Percentiles rank a stretch among this genome's conserved stretches.
phyloP scores from a whole-genome alignment of 2,888 invertebrate genomes.

The Galerucella calmariensis region DNA sequence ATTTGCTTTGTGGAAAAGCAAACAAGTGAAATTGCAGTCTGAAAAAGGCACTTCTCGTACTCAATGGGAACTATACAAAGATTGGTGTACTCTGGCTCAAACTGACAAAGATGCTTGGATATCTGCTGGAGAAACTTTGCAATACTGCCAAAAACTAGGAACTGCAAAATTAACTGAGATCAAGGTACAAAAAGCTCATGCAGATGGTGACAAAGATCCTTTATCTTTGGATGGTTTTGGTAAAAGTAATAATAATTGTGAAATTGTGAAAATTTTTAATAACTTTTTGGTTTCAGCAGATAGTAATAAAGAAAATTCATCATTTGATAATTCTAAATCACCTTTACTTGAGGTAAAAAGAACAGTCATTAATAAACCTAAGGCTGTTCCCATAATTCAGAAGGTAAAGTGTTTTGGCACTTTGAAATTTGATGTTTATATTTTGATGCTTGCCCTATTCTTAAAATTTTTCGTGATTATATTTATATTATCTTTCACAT shows the following conservation, averaged over 20 bases:
- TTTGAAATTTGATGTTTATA: conserved; percentile 7
- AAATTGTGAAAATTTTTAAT: conserved; percentile 22
- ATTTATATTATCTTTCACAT: not conserved
- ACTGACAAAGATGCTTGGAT: conserved; percentile 82
- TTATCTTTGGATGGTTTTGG: conserved; percentile 47
- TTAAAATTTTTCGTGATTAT: not conserved
- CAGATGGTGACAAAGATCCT: conserved; percentile 46
- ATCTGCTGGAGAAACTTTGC: conserved; percentile 80
- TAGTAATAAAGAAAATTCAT: conserved; percentile 52
- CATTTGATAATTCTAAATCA: conserved; percentile 34
- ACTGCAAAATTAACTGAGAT: conserved; percentile 75
- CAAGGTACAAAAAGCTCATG: conserved; percentile 39
- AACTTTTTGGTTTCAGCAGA: conserved; percentile 45
- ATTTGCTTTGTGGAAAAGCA: conserved; percentile 82
- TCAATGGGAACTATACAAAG: conserved; percentile 81
- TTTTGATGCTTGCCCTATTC: conserved; percentile 8
- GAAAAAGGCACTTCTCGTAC: not conserved
- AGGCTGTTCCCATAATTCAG: conserved; percentile 25
- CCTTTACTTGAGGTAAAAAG: conserved; percentile 33
- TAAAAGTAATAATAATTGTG: conserved; percentile 27
- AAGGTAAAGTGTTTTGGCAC: conserved; percentile 26
- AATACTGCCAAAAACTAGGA: conserved; percentile 75
- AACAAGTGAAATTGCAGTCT: conserved; percentile 63
- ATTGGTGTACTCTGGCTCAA: conserved; percentile 84
- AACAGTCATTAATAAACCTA: conserved; percentile 36